Evolutionary conservation across 2,113 vertebrate species (phyloP), one percentile per base, ranked within the genome.

Genomic region (Larimichthys polyactis): DNA sequence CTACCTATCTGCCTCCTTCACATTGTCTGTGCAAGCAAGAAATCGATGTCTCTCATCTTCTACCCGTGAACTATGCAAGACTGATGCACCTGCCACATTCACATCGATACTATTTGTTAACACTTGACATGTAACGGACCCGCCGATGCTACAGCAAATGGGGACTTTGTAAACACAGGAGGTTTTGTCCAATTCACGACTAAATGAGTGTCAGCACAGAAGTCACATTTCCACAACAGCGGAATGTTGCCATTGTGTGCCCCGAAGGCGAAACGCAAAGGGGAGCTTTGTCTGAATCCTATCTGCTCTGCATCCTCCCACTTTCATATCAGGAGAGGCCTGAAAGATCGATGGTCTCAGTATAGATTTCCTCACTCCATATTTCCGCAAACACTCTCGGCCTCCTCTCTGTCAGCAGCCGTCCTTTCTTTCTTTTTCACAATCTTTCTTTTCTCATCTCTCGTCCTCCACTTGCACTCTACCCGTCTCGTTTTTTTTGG

Each of bases 281-380:
- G 55, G 63, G 66, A 22, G 40, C 75, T 69, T 72, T 75, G 62
- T 83, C 76, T 70, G 76, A 81, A 80, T 81, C 48, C 62, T 75
- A 70, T 80, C 82, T 43, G 20, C 36, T 36, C 48, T 57, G 48
- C 40, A 15, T 55, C 59, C 67, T 75, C 67, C 72, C 4, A 3
- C 83, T 77, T 70, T 71, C 40, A 78, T 66, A 76, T 58, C 59
- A 72, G 57, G 66, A 76, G 27, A 71, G 52, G 77, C 32, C 43
- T 32, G 43, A 71, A 46, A 84, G 79, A 88, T 85, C 68, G 29
- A 83, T 82, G 73, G 52, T 51, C 58, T 78, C 79, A 0, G 43
- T 74, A 75, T 81, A 64, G 83, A 90, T 83, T 83, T 80, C 76
- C 57, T 77, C 82, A 46, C 76, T 70, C 75, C 24, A 66, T 70